Evolutionary conservation across 2,888 invertebrate genomes (phyloP), one percentile per base, ranked within the genome.

Genomic region (Aspidiotus rigidus): DNA sequence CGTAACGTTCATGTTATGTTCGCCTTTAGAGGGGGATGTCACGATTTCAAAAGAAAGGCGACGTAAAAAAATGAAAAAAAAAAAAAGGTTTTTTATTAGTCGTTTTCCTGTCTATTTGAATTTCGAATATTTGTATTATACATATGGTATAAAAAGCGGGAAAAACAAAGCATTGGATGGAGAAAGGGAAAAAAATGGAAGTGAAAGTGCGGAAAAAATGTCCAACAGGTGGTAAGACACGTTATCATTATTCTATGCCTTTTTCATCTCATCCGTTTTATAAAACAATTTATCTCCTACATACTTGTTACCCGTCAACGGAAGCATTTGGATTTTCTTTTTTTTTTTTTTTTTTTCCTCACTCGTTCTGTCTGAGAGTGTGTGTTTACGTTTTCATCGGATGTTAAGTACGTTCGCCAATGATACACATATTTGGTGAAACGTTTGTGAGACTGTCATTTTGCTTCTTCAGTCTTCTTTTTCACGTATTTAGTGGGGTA

Each of bases 71-170:
- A 59, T 39, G 39, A 59, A 59, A 15, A 39, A 59, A 39, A 59
- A 67, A 67, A 62, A 62, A 67, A 57, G 60, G 67, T 59, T 67
- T 67, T 67, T 67, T 67, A 67, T 67, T 67, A 67, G 59, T 67
- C 59, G 67, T 67, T 67, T 67, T 67, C 67, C 67, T 67, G 67
- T 67, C 67, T 67, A 59, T 67, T 67, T 67, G 67, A 67, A 67
- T 67, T 67, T 67, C 59, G 67, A 67, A 67, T 67, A 67, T 67
- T 67, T 59, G 67, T 67, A 44, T 60, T 49, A 67, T 59, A 67
- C 67, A 67, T 67, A 67, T 67, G 67, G 67, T 60, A 49, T 42
- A 67, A 67, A 59, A 59, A 60, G 49, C 44, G 39, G 16, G 53
- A 44, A 64, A 64, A 67, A 64, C 55, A 66, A 57, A 44, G 55